Percentiles rank a stretch among this genome's conserved stretches.
Conservation (phyloP, 2,797 vertebrate species). For the Tangara arthus region DNA sequence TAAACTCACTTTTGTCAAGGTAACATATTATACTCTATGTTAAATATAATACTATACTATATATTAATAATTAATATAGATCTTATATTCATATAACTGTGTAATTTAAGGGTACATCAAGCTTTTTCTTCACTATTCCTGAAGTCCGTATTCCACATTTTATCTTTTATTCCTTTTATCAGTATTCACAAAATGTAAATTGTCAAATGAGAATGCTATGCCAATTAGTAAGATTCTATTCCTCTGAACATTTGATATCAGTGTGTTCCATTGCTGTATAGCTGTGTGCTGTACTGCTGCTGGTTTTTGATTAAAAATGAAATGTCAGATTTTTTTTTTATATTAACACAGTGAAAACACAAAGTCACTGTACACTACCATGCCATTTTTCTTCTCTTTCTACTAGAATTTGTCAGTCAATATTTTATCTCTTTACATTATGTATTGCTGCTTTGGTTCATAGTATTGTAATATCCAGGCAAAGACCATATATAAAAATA, state of each 20-base stretch:
- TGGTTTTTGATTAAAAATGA: background rate
- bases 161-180: background rate
- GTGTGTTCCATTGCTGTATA: background rate
- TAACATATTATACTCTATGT: constrained; percentile 44
- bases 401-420: background rate
- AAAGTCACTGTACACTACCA: background rate
- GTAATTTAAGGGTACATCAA: background rate
- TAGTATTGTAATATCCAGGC: background rate
- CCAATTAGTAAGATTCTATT: background rate
- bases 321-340: background rate
- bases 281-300: background rate
- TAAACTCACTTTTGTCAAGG: constrained; percentile 98
- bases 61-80: background rate
- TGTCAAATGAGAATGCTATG: background rate
- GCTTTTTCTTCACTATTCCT: background rate
- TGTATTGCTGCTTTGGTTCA: background rate
- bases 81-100: background rate
- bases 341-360: background rate
- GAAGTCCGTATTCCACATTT: background rate
- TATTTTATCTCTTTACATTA: background rate
- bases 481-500: background rate
- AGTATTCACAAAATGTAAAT: background rate
- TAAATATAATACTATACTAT: no score
- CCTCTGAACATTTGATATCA: background rate
- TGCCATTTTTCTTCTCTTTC: background rate